Evolutionary conservation across 2,888 invertebrate species (phyloP).

Genomic region (Tyria jacobaeae): DNA sequence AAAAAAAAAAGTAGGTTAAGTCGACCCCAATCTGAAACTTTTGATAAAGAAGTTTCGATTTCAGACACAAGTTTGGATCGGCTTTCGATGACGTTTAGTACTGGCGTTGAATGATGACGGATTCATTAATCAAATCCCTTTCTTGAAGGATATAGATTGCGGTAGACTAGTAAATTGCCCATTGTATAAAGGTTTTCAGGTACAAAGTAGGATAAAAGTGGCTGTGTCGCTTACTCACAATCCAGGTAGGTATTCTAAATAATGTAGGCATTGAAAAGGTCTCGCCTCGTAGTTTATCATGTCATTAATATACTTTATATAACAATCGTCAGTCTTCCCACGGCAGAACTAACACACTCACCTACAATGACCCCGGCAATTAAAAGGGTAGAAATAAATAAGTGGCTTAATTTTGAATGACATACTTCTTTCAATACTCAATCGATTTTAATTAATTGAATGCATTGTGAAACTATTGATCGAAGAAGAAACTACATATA

Average conservation of each 20-base stretch:
- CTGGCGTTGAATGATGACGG: constrained; percentile 21
- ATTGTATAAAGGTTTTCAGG: constrained; percentile 39
- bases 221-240: constrained; percentile 42
- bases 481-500: constrained; percentile 33
- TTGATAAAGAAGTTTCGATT: too few relatives aligned
- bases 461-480: constrained; percentile 36
- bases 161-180: constrained; percentile 37
- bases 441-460: constrained; percentile 15
- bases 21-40: too few relatives aligned
- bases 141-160: constrained; percentile 36
- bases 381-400: constrained; percentile 47
- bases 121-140: constrained; percentile 37
- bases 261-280: constrained; percentile 14
- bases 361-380: constrained; percentile 55
- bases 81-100: too few relatives aligned
- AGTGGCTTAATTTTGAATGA: constrained; percentile 37
- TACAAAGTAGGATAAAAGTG: constrained; percentile 61
- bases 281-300: constrained; percentile 35
- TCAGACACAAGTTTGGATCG: too few relatives aligned
- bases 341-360: constrained; percentile 49
- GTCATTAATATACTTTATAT: constrained; percentile 44
- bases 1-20: not conserved
- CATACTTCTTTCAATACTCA: constrained; percentile 24
- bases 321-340: constrained; percentile 69
- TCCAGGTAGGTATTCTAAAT: constrained; percentile 20